phyloP scores from a whole-genome alignment of 2,797 vertebrate species.

The Pangasius sanitwongsei region DNA sequence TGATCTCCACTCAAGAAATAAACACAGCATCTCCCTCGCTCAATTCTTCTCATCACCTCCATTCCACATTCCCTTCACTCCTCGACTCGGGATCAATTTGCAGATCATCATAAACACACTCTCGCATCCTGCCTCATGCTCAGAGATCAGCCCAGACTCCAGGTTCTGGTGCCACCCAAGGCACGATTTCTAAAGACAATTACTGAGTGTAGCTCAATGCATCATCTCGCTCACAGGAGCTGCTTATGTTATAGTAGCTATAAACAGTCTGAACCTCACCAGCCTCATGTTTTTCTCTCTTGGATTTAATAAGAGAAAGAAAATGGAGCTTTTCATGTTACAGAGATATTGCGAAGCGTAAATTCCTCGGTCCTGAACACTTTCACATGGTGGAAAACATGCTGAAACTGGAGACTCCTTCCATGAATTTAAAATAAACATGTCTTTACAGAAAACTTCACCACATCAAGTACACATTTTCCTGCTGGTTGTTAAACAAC shows the following conservation, averaged over 20 bases:
- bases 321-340: no score
- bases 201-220: background rate
- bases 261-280: background rate
- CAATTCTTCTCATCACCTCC: slow-evolving; percentile 23
- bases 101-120: background rate
- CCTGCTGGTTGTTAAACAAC: no score
- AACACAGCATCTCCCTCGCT: slow-evolving; percentile 8
- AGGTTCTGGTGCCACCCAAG: background rate
- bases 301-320: no score
- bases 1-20: slow-evolving; percentile 1
- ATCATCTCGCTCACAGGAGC: background rate
- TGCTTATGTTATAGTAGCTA: background rate
- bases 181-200: background rate
- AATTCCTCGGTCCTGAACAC: background rate
- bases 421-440: background rate
- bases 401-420: background rate
- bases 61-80: slow-evolving; percentile 1
- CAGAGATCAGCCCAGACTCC: background rate
- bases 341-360: no score
- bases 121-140: background rate
- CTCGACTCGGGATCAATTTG: background rate
- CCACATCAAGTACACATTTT: background rate
- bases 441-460: background rate
- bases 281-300: background rate
- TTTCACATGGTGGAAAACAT: background rate